Percentiles rank a stretch among this genome's conserved stretches.
These are phyloP conservation scores for Bagarius yarrelli DNA, from an alignment of 2,113 vertebrate genomes.

Conservation along the genomic window DNA sequence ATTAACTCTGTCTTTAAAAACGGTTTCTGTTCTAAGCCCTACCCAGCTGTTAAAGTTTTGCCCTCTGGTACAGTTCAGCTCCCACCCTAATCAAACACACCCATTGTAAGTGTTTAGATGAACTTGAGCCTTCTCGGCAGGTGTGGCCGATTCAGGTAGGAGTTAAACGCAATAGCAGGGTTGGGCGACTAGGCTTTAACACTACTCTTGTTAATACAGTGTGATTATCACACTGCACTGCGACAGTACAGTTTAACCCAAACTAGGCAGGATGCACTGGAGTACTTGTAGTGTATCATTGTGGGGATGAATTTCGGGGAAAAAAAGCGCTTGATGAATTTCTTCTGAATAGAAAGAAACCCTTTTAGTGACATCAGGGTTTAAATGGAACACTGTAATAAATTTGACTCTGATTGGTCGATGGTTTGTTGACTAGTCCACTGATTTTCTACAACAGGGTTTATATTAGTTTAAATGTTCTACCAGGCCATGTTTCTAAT, in stretches of 20 bases:
- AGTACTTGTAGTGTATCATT: background rate
- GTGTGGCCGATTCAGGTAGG: constrained; percentile 9
- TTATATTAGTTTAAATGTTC: background rate
- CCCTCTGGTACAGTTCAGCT: constrained; percentile 20
- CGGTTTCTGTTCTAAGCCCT: background rate
- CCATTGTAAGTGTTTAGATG: constrained; percentile 29
- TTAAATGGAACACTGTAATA: background rate
- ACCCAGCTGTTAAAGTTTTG: background rate
- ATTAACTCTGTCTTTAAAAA: constrained; percentile 1
- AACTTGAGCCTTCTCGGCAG: constrained; percentile 4
- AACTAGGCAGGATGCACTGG: background rate
- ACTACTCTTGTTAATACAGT: constrained; percentile 16
- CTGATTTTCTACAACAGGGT: background rate
- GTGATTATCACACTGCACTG: constrained; percentile 9
- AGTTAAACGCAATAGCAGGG: constrained; percentile 36
- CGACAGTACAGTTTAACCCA: constrained; percentile 6
- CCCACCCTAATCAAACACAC: constrained; percentile 34
- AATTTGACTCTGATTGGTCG: background rate
- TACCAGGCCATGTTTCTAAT: too few species aligned
- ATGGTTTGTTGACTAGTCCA: background rate
- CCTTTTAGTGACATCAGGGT: background rate
- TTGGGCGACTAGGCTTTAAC: constrained; percentile 13
- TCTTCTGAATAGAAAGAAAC: constrained; percentile 5
- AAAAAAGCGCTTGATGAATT: background rate
- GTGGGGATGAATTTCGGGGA: background rate